Conservation (phyloP, 2,113 vertebrate species). For the Gulo gulo region DNA sequence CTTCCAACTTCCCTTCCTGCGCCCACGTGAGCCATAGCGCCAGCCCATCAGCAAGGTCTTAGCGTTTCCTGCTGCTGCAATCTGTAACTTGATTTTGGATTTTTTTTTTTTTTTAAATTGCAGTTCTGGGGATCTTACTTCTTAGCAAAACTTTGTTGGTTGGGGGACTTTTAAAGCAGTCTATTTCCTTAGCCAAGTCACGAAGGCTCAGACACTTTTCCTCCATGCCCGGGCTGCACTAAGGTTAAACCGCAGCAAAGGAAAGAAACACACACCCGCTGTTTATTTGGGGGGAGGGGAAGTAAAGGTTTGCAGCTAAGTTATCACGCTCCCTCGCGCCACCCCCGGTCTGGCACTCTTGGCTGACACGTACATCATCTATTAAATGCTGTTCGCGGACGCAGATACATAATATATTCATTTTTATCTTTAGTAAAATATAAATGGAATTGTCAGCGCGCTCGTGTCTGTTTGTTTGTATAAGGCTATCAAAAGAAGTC, state of each 20-base stretch:
- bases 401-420: neutral
- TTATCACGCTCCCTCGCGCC: conserved; percentile 49
- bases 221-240: conserved; percentile 61
- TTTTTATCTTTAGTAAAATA: conserved; percentile 53
- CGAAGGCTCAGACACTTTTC: conserved; percentile 68
- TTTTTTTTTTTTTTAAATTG: conserved; percentile 63
- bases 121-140: conserved; percentile 71
- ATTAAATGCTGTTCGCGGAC: conserved; percentile 27
- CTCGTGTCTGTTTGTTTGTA: conserved; percentile 81
- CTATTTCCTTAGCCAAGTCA: conserved; percentile 70
- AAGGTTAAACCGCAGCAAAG: conserved; percentile 61
- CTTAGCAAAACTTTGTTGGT: conserved; percentile 77
- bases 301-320: neutral
- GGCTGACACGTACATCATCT: conserved; percentile 31
- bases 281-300: conserved; percentile 53
- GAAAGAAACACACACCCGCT: conserved; percentile 54
- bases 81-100: conserved; percentile 71
- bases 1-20: conserved; percentile 75
- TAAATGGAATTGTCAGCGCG: conserved; percentile 66
- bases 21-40: conserved; percentile 79
- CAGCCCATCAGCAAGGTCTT: conserved; percentile 66
- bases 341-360: conserved; percentile 58
- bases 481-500: conserved; percentile 82
- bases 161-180: conserved; percentile 62
- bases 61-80: conserved; percentile 70